phyloP scores from a whole-genome alignment of 53 echinoderm and acorn worm genomes.

The Echinometra lucunter region DNA sequence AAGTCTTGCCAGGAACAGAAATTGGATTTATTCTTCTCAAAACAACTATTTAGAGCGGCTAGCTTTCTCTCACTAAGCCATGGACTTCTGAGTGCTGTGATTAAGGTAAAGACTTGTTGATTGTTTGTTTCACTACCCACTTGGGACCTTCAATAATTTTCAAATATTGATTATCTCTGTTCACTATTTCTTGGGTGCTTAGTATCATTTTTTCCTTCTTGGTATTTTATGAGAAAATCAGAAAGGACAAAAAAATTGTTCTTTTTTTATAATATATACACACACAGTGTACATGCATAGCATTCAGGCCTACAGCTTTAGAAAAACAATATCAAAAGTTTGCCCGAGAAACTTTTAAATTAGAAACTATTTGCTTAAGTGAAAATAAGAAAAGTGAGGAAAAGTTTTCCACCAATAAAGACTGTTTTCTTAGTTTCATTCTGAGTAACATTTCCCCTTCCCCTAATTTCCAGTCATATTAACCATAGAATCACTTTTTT shows the following conservation, averaged over 20 bases:
- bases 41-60: background rate
- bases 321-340: background rate
- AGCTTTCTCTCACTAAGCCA: background rate
- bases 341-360: too few relatives aligned
- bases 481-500: too few relatives aligned
- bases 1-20: background rate
- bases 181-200: background rate
- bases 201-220: background rate
- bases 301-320: background rate
- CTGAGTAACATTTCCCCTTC: too few relatives aligned
- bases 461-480: too few relatives aligned
- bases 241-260: background rate
- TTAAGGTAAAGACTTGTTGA: background rate
- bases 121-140: background rate
- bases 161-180: background rate
- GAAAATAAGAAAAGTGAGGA: background rate
- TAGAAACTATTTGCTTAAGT: background rate
- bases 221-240: background rate
- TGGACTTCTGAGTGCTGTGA: background rate
- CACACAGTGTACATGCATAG: background rate
- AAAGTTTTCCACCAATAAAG: too few relatives aligned
- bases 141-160: background rate
- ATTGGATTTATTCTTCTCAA: conserved; percentile 44
- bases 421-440: too few relatives aligned
- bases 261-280: background rate